Conservation (phyloP, 2,888 invertebrate species). For the Mythimna pallens region DNA sequence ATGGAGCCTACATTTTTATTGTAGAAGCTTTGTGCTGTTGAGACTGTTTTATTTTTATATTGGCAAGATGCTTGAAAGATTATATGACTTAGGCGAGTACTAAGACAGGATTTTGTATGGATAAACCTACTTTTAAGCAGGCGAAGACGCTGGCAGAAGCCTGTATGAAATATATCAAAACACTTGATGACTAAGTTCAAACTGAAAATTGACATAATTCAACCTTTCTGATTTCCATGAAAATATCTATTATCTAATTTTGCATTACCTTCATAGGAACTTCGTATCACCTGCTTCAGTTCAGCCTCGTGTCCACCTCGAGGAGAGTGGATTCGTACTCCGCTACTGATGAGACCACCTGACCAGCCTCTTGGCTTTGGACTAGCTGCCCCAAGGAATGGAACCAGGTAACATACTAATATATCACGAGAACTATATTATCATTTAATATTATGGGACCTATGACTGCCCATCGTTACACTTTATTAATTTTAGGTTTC, state of each 20-base stretch:
- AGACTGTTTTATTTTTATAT: too few relatives aligned
- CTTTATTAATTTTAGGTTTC: too few relatives aligned
- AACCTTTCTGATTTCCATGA: neutral
- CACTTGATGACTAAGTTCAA: too few relatives aligned
- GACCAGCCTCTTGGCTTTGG: slow-evolving; percentile 92
- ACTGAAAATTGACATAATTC: neutral
- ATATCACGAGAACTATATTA: too few relatives aligned
- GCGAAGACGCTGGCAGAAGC: too few relatives aligned
- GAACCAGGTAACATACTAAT: slow-evolving; percentile 55
- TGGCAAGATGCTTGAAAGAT: too few relatives aligned
- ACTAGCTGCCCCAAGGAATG: slow-evolving; percentile 92
- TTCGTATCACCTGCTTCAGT: slow-evolving; percentile 92
- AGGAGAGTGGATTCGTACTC: slow-evolving; percentile 93
- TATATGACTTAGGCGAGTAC: too few relatives aligned
- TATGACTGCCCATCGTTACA: too few relatives aligned
- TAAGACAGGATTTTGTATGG: too few relatives aligned
- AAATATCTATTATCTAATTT: neutral
- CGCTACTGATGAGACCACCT: slow-evolving; percentile 91
- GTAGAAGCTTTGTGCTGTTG: neutral
- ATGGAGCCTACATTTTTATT: neutral
- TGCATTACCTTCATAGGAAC: slow-evolving; percentile 84
- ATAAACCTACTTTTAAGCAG: too few relatives aligned
- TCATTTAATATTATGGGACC: too few relatives aligned
- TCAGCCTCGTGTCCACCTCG: slow-evolving; percentile 93
- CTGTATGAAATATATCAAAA: too few relatives aligned